These are phyloP conservation scores for Amitus sp. DNA, from an alignment of 2,888 invertebrate genomes.

Conservation along the genomic window DNA sequence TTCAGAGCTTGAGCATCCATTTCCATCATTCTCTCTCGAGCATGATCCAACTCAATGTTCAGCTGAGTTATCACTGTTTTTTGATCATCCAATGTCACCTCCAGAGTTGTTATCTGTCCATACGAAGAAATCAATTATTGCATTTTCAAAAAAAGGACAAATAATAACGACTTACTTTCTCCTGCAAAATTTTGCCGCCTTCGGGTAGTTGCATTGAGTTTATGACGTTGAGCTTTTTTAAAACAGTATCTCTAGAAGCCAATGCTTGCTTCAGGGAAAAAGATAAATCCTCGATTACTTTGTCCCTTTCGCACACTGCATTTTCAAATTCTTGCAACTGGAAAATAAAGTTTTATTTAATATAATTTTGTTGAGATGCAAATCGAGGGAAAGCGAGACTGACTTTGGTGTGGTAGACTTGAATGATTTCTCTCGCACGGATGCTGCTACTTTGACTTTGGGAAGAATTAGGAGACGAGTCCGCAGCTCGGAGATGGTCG, in stretches of 20 bases:
- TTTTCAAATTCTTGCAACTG: slow-evolving; percentile 79
- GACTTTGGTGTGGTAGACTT: slow-evolving; percentile 77
- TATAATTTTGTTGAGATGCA: slow-evolving; percentile 2
- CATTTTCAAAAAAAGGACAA: slow-evolving; percentile 54
- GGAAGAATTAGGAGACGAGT: slow-evolving; percentile 67
- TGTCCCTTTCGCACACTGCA: slow-evolving; percentile 76
- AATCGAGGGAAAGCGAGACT: slow-evolving; percentile 12
- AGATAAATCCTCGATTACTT: slow-evolving; percentile 77
- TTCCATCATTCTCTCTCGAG: slow-evolving; percentile 54
- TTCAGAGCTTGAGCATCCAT: slow-evolving; percentile 71
- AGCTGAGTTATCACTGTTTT: slow-evolving; percentile 46
- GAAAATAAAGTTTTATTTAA: slow-evolving; percentile 5
- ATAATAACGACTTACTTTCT: slow-evolving; percentile 43
- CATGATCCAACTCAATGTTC: slow-evolving; percentile 45
- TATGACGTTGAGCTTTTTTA: slow-evolving; percentile 70
- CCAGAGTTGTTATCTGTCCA: slow-evolving; percentile 61
- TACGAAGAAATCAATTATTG: too few relatives aligned
- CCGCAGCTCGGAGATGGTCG: slow-evolving; percentile 66
- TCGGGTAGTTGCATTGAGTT: slow-evolving; percentile 72
- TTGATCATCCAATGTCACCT: slow-evolving; percentile 45
- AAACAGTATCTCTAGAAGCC: slow-evolving; percentile 71
- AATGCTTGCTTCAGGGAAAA: slow-evolving; percentile 77
- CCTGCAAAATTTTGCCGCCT: slow-evolving; percentile 39
- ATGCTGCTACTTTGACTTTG: slow-evolving; percentile 72
- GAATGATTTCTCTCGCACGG: slow-evolving; percentile 76